Evolutionary conservation across 2,888 invertebrate species (phyloP).

Genomic region (Eupithecia subumbrata): DNA sequence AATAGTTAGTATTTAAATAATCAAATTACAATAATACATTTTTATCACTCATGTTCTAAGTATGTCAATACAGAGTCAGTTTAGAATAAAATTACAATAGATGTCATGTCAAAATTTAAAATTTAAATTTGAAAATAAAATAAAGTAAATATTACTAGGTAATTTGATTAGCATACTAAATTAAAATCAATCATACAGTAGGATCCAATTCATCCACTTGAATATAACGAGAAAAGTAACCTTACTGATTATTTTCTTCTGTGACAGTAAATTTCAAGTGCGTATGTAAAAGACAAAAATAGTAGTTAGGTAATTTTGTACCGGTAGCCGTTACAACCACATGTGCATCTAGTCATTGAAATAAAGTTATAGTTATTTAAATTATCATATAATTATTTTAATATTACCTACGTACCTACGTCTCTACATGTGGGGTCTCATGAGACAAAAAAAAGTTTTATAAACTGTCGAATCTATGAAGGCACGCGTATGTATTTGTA

Average conservation of each 20-base stretch:
- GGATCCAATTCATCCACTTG: too few species aligned
- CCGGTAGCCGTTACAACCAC: slow-evolving; percentile 27
- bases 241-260: slow-evolving; percentile 41
- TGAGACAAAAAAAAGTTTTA: not conserved
- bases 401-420: not conserved
- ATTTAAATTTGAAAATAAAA: too few species aligned
- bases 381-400: not conserved
- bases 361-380: not conserved
- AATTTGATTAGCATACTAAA: not conserved
- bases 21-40: too few species aligned
- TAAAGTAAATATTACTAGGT: too few species aligned
- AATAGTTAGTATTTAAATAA: too few species aligned
- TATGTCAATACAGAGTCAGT: too few species aligned
- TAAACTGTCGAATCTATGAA: not conserved
- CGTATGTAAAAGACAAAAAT: slow-evolving; percentile 34
- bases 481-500: not conserved
- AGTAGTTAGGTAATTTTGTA: slow-evolving; percentile 15
- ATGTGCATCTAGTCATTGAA: not conserved
- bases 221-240: too few species aligned
- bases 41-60: too few species aligned
- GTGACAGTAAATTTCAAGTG: slow-evolving; percentile 46
- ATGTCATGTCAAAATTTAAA: too few species aligned
- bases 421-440: not conserved
- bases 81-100: too few species aligned
- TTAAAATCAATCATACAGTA: not conserved